Evolutionary conservation across 2,888 invertebrate species (phyloP), one percentile per base, ranked within the genome.

Genomic region (Drosophila merina): DNA sequence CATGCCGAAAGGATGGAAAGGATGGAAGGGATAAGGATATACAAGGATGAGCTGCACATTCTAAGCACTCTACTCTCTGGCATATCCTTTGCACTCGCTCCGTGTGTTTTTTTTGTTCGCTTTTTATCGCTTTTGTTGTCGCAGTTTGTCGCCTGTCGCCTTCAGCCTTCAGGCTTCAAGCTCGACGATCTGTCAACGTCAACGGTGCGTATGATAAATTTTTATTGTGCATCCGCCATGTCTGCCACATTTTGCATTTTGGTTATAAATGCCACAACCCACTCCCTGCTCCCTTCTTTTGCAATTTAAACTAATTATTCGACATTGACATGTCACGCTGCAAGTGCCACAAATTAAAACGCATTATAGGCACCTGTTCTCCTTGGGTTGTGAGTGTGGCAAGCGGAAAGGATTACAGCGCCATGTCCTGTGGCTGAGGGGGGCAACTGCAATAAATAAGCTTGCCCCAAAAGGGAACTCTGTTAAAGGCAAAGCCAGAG

Each of bases 201-300:
- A 88, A 83, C 83, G 83, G 88, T 85, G 83, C 88, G 83, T 83
- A 83, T 83, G 83, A 87, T 82, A 85, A 70, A 83, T 83, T 79
- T 87, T 71, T 86, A 87, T 79, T 82, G 70, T 82, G 66, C 77
- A 72, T 36, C 74, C 51, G 54, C 63, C 68, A 55, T 57, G 64
- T 38, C 42, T 49, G 36, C 48, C 44, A 52, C 33, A 55, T 45
- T 31, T 45, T 54, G n/a, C 28, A 31, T 55, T 14, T 42, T 14
- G 14, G 6, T 6, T 28, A 40, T 14, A 20, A 20, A 8, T 20
- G 20, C 12, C 40, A 40, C 12, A 14, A 12, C n/a, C 4, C 33
- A 44, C 12, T 7, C 7, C 5, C 14, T 20, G 20, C 25, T 14
- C 1, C 14, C 36, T 6, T 10, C 48, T 14, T 30, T 51, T 56